Evolutionary conservation across 2,113 vertebrate species (phyloP).

Genomic region (Murina feae): DNA sequence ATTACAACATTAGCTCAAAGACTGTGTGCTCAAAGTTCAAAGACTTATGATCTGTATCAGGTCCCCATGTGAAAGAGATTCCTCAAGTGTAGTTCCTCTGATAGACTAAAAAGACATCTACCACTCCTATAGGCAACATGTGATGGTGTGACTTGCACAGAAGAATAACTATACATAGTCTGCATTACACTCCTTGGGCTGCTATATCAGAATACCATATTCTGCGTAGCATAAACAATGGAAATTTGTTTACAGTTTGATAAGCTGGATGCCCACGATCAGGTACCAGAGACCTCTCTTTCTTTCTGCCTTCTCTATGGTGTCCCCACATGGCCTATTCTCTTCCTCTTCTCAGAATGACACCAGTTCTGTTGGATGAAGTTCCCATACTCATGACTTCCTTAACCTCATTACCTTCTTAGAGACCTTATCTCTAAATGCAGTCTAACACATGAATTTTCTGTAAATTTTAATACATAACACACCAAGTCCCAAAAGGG

Average conservation of each 20-base stretch:
- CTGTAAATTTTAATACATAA: background rate
- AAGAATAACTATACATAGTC: background rate
- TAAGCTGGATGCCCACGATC: background rate
- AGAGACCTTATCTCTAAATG: background rate
- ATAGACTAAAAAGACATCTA: background rate
- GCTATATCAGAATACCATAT: background rate
- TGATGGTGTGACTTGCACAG: background rate
- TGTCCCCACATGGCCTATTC: background rate
- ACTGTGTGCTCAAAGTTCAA: background rate
- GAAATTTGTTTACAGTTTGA: background rate
- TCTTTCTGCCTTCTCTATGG: background rate
- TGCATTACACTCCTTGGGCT: background rate
- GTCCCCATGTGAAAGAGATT: background rate
- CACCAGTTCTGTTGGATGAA: background rate
- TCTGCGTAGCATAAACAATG: background rate
- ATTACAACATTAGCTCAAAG: background rate
- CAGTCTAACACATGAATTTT: background rate
- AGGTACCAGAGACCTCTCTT: background rate
- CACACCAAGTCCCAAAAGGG: background rate
- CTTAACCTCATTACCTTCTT: background rate
- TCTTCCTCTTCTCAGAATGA: background rate
- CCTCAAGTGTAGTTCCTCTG: background rate
- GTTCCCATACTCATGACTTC: background rate
- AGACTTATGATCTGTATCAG: background rate
- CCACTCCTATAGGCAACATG: background rate